These are phyloP conservation scores for Gopherus evgoodei DNA, from an alignment of 2,113 vertebrate species.

Conservation along the genomic window DNA sequence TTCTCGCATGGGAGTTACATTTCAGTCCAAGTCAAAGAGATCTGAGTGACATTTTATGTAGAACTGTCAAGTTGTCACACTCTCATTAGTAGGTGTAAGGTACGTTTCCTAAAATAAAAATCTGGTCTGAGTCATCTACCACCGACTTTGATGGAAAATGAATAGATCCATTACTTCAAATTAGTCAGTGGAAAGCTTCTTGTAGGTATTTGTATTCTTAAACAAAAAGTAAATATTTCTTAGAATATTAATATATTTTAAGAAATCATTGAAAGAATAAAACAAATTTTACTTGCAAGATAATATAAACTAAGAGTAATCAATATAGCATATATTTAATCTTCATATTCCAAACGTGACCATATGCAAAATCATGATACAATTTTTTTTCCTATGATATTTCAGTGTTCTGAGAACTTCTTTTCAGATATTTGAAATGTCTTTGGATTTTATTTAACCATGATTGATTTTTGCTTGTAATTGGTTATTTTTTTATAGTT, in stretches of 20 bases:
- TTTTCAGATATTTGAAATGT: background rate
- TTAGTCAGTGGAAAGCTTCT: background rate
- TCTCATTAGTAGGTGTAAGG: background rate
- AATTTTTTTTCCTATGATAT: background rate
- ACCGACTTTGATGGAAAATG: background rate
- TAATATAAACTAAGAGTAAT: background rate
- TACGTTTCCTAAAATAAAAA: background rate
- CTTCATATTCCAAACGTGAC: rapidly evolving
- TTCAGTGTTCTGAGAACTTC: background rate
- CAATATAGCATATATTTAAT: background rate
- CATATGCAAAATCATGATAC: background rate
- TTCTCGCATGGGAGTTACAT: background rate
- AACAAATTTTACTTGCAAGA: background rate
- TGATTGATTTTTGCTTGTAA: background rate
- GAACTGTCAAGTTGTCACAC: background rate
- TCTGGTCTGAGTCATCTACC: background rate
- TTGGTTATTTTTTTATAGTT: background rate
- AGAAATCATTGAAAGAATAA: background rate
- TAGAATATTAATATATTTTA: rapidly evolving
- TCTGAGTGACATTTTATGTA: constrained; percentile 4
- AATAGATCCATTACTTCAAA: background rate
- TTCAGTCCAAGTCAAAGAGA: background rate
- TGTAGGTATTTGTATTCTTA: background rate
- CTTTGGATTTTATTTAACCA: background rate
- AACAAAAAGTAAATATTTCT: background rate